These are phyloP conservation scores for Drosophila fuyamai DNA, from an alignment of 1,140 invertebrate genomes.

Conservation along the genomic window DNA sequence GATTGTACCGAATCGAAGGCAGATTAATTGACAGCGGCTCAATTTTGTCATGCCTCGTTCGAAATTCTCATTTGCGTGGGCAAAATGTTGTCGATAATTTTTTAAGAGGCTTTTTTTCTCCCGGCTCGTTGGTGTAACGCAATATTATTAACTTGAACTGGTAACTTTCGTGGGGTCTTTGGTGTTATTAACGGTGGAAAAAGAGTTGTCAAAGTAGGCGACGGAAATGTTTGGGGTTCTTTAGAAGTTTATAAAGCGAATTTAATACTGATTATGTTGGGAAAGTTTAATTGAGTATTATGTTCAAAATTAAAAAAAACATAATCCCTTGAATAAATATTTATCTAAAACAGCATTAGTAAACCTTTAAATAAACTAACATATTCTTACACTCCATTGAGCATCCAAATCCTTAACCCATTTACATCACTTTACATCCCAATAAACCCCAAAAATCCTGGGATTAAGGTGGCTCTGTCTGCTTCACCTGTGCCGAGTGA, in stretches of 20 bases:
- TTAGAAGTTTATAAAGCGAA: conserved; percentile 3
- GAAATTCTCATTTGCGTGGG: conserved; percentile 46
- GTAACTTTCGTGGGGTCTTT: conserved; percentile 17
- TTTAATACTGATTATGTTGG: not conserved
- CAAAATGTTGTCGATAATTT: conserved; percentile 49
- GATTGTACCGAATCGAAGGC: conserved; percentile 35
- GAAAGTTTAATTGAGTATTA: conserved; percentile 1
- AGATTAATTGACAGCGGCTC: conserved; percentile 51
- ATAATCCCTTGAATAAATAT: not conserved
- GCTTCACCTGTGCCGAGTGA: conserved; percentile 27
- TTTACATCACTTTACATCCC: conserved; percentile 25
- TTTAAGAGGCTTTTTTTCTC: conserved; percentile 48
- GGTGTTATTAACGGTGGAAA: conserved; percentile 21
- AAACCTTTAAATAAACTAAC: not conserved
- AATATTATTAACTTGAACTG: conserved; percentile 43
- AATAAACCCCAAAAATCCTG: conserved; percentile 6
- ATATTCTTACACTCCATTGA: not conserved
- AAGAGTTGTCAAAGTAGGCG: conserved; percentile 28
- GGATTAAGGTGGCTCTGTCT: conserved; percentile 29
- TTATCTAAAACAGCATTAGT: not conserved
- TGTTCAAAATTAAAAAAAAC: not conserved
- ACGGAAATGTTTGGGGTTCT: conserved; percentile 7
- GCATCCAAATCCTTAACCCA: conserved; percentile 19
- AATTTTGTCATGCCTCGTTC: conserved; percentile 52
- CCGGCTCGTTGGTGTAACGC: conserved; percentile 9